Base-by-base conservation (phyloP, 1,140 invertebrate genomes). In the Vanessa tameamea region DNA sequence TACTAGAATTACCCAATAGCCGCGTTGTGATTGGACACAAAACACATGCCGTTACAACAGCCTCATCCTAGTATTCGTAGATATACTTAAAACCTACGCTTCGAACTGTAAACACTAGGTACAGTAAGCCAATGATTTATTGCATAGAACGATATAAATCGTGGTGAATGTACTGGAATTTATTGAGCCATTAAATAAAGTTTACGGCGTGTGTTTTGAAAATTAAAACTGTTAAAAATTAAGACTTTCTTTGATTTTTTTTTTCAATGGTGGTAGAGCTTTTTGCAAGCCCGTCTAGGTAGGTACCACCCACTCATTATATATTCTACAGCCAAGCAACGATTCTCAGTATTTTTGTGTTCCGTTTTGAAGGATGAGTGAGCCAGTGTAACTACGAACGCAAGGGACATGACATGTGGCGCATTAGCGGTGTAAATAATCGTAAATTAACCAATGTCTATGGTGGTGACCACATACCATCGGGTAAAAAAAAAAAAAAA, bases 31-130 rank as follows among this genome's bases (percentile, higher is more conserved):
- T 57, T 23, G 16, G 53, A 57, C 23, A 57, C n/a, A n/a, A n/a
- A 57, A 20, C 53, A 16, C 20, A 23, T 23, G 16, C 53, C 12
- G 53, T 14, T n/a, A 57, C 20, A 57, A 57, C 26, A 57, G 53
- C 15, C n/a, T 23, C 53, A 23, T 16, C 16, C 11, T 3, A 23
- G 20, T 57, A 23, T 57, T 57, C 20, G 9, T 57, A 20, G 16
- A 23, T 57, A 57, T 23, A 20, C 23, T 16, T 57, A 57, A 57
- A 55, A 57, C 20, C 20, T 57, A 57, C 15, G 53, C 20, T 23
- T 57, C 53, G 53, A 57, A 57, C 16, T 57, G 53, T 57, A 57
- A 57, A 57, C 53, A 57, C 53, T 57, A 57, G 53, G 53, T 57
- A 13, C 53, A 57, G 16, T 57, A 57, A 57, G 20, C 53, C 53